These are phyloP conservation scores for Hypomecis atomaria DNA, from an alignment of 2,888 invertebrate species.

Conservation along the genomic window DNA sequence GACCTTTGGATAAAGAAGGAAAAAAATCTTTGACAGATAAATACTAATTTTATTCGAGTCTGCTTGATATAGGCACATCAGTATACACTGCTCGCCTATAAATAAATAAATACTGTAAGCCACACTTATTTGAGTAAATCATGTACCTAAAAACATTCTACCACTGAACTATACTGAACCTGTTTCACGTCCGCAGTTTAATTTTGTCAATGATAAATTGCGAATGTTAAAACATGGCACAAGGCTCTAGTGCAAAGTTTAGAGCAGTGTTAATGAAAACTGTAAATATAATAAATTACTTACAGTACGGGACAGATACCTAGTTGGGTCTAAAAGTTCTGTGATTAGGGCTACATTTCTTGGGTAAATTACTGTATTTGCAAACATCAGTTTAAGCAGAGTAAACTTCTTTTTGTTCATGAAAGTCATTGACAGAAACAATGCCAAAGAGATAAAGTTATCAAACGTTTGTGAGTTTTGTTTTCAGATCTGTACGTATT, in stretches of 20 bases:
- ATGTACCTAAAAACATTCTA: too few relatives aligned
- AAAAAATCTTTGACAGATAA: too few relatives aligned
- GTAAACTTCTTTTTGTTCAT: not conserved
- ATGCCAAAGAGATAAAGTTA: too few relatives aligned
- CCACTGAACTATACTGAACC: too few relatives aligned
- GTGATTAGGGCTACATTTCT: not conserved
- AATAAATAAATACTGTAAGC: too few relatives aligned
- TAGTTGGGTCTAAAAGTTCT: constrained; percentile 12
- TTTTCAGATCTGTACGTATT: too few relatives aligned
- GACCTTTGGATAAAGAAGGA: too few relatives aligned
- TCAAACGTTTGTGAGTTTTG: too few relatives aligned
- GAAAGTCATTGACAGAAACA: not conserved
- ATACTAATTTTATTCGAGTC: too few relatives aligned
- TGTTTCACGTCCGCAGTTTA: not conserved
- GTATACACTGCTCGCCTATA: too few relatives aligned
- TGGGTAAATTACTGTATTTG: not conserved
- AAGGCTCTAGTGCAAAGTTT: constrained; percentile 19
- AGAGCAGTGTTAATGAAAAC: constrained; percentile 24
- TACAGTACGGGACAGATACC: constrained; percentile 1
- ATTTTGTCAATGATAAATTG: not conserved
- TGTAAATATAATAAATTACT: constrained; percentile 17
- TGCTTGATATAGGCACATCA: too few relatives aligned
- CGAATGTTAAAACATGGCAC: not conserved
- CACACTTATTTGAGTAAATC: too few relatives aligned
- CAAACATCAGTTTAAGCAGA: not conserved